Evolutionary conservation across 2,888 invertebrate species (phyloP).

Genomic region (Drosophila austrosaltans): DNA sequence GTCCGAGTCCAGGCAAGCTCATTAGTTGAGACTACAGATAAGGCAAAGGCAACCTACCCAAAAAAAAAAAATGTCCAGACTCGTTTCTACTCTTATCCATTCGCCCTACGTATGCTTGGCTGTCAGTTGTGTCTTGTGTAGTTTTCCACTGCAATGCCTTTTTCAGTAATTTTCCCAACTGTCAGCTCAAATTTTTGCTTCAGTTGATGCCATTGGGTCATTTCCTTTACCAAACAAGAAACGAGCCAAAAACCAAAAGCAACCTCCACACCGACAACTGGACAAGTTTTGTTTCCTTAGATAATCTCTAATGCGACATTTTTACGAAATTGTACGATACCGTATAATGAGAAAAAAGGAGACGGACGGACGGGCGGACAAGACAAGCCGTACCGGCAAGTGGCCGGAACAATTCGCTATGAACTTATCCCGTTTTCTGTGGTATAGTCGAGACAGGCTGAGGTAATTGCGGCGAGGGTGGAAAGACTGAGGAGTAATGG

Average conservation of each 20-base stretch:
- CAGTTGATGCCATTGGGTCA: constrained; percentile 73
- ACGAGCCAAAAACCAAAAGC: constrained; percentile 18
- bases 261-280: constrained; percentile 24
- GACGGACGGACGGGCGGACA: background rate
- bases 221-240: constrained; percentile 47
- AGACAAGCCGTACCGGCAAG: constrained; percentile 18
- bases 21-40: constrained; percentile 71
- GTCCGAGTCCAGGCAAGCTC: constrained; percentile 57
- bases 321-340: constrained; percentile 80
- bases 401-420: constrained; percentile 26
- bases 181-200: constrained; percentile 75
- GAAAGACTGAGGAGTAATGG: constrained; percentile 17
- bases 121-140: constrained; percentile 41
- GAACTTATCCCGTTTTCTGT: constrained; percentile 52
- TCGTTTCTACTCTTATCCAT: constrained; percentile 29
- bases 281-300: constrained; percentile 78
- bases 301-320: constrained; percentile 82
- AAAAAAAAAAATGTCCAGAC: constrained; percentile 38
- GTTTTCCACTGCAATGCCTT: constrained; percentile 76
- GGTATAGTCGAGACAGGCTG: constrained; percentile 27
- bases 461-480: constrained; percentile 65
- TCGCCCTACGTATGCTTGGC: constrained; percentile 3
- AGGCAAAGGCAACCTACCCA: constrained; percentile 48
- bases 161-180: constrained; percentile 77
- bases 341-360: constrained; percentile 76